These are phyloP conservation scores for Caenorhabditis elegans DNA, from an alignment of 1,140 invertebrate species.

Conservation along the genomic window WBcel235 BX284603.4:4343001-4343500, in stretches of 20 bases:
- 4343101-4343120: too few species aligned
- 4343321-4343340: neutral
- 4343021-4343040: slow-evolving; percentile 22
- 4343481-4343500: slow-evolving; percentile 39
- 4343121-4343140: too few species aligned
- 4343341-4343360: neutral
- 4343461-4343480: slow-evolving; percentile 45
- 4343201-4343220: too few species aligned
- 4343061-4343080: neutral
- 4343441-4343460: neutral
- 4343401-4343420: too few species aligned
- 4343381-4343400: too few species aligned
- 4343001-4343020: neutral
- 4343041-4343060: neutral
- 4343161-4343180: neutral
- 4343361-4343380: neutral
- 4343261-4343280: neutral
- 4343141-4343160: neutral
- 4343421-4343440: neutral
- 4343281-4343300: neutral
- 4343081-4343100: neutral
- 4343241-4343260: too few species aligned
- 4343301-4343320: neutral
- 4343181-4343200: too few species aligned
- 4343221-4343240: too few species aligned